Conservation (phyloP, 2,888 invertebrate species). For the Cephus rjabovi region DNA sequence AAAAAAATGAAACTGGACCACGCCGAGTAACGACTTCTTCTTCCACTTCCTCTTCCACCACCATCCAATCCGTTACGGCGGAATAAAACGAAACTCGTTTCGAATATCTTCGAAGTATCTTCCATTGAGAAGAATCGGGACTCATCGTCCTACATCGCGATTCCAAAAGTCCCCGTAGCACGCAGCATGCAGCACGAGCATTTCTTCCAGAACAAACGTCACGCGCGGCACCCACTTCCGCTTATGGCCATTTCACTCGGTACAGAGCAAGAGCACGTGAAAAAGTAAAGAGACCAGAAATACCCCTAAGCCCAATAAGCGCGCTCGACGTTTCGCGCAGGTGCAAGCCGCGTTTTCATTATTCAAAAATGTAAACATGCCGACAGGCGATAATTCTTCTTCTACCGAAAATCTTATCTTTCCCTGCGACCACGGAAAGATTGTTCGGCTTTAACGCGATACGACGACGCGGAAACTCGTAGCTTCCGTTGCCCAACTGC, state of each 20-base stretch:
- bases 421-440: constrained; percentile 30
- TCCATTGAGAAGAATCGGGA: too few species aligned
- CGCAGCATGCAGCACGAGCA: too few species aligned
- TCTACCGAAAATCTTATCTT: constrained; percentile 29
- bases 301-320: constrained; percentile 11
- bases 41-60: constrained; percentile 3
- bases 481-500: too few species aligned
- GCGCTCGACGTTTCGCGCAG: constrained; percentile 35
- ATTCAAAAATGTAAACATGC: constrained; percentile 54
- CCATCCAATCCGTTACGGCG: background rate
- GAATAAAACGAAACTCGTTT: too few species aligned
- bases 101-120: too few species aligned
- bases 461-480: too few species aligned
- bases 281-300: background rate
- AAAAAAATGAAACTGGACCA: constrained; percentile 15
- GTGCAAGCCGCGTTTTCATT: constrained; percentile 43
- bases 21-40: constrained; percentile 21
- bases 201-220: too few species aligned
- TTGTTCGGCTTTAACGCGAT: constrained; percentile 39
- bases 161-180: too few species aligned
- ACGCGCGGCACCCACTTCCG: too few species aligned
- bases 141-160: too few species aligned
- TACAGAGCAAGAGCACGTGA: background rate
- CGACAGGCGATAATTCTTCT: constrained; percentile 60
- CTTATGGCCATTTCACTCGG: too few species aligned